Evolutionary conservation across 1,140 invertebrate species (phyloP).

Genomic region (Propsilocerus akamusi): DNA sequence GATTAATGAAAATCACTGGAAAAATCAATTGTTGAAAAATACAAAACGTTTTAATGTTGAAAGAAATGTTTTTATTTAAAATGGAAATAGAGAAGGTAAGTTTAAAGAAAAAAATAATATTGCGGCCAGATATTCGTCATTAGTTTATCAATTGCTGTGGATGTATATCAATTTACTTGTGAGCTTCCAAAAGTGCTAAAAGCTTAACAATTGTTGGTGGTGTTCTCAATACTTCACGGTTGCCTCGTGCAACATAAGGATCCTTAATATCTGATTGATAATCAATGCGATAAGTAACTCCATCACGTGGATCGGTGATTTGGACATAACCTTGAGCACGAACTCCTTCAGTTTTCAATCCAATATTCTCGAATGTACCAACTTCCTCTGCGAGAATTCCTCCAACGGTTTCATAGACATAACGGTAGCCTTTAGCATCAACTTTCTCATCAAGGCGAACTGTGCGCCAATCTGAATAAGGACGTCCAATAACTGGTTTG

Average conservation of each 20-base stretch:
- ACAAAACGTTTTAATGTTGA: too few species aligned
- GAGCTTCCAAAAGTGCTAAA: background rate
- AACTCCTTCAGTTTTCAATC: constrained; percentile 30
- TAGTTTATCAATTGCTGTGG: too few species aligned
- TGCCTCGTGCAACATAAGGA: background rate
- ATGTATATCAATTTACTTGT: too few species aligned
- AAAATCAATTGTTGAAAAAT: too few species aligned
- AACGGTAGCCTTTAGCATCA: constrained; percentile 23
- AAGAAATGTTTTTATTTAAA: too few species aligned
- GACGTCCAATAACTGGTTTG: background rate
- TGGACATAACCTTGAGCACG: constrained; percentile 31
- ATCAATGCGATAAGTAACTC: constrained; percentile 39
- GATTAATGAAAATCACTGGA: too few species aligned
- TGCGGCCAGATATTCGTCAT: too few species aligned
- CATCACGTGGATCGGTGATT: constrained; percentile 33
- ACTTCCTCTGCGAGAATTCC: constrained; percentile 34
- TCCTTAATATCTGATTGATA: constrained; percentile 11
- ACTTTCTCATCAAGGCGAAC: background rate
- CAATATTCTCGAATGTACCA: constrained; percentile 27
- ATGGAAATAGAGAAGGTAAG: too few species aligned
- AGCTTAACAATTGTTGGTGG: background rate
- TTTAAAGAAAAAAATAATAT: too few species aligned
- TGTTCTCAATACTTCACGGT: background rate
- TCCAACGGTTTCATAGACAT: constrained; percentile 40
- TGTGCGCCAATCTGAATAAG: background rate